phyloP scores from a whole-genome alignment of 2,113 vertebrate genomes.

The Peromyscus californicus region DNA sequence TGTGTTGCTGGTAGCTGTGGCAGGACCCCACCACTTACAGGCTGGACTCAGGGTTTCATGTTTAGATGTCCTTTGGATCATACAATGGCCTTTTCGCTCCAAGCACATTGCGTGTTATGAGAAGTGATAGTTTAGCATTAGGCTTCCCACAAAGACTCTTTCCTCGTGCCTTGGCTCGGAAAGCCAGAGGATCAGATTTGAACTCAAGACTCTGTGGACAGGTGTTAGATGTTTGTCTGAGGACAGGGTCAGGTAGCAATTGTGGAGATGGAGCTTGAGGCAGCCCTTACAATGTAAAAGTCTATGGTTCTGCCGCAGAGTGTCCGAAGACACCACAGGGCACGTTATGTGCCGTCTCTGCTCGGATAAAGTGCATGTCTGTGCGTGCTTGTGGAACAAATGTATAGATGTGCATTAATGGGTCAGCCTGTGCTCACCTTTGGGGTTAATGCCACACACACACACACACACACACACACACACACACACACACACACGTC shows the following conservation, averaged over 20 bases:
- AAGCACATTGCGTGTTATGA: too few relatives aligned
- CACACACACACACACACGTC: background rate
- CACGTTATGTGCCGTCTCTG: background rate
- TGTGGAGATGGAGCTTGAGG: background rate
- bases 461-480: background rate
- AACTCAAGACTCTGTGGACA: fast-evolving
- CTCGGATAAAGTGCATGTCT: background rate
- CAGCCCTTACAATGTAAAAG: background rate
- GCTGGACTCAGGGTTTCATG: background rate
- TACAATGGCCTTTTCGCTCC: background rate
- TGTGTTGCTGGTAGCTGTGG: fast-evolving
- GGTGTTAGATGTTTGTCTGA: background rate
- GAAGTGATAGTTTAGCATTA: background rate
- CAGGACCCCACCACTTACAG: too few relatives aligned
- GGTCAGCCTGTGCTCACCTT: fast-evolving
- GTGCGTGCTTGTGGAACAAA: background rate
- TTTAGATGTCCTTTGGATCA: fast-evolving
- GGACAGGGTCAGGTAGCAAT: background rate
- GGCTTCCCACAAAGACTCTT: background rate
- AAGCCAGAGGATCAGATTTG: fast-evolving
- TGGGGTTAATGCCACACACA: too few relatives aligned
- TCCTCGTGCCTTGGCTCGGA: fast-evolving
- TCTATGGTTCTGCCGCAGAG: background rate
- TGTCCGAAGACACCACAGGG: background rate
- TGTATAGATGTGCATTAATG: background rate